phyloP scores from a whole-genome alignment of 2,797 vertebrate species.

The Fratercula arctica region DNA sequence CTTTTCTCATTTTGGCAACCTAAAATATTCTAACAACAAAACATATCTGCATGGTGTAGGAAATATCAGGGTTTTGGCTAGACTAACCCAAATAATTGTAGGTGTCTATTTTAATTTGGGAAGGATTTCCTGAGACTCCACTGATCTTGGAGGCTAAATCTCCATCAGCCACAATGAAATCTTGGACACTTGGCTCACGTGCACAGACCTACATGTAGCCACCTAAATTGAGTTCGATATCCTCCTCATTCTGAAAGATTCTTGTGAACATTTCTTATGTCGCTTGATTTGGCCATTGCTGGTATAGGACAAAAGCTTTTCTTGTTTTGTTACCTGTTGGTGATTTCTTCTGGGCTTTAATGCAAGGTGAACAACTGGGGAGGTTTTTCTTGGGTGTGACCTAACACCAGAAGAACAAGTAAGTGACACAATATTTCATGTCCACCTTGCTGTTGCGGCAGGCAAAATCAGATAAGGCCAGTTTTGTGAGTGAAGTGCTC shows the following conservation, averaged over 20 bases:
- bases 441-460: not conserved
- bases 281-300: not conserved
- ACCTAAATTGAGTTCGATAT: not conserved
- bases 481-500: not conserved
- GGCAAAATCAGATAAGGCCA: not conserved
- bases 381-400: not conserved
- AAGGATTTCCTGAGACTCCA: not conserved
- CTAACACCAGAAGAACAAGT: not conserved
- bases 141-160: not conserved
- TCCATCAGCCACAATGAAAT: not conserved
- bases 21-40: not conserved
- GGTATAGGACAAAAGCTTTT: not conserved
- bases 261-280: not conserved
- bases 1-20: not conserved
- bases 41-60: not conserved
- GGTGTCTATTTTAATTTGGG: not conserved
- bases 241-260: not conserved
- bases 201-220: not conserved
- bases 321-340: not conserved
- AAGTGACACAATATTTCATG: not conserved
- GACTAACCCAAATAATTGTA: not conserved
- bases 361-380: not conserved
- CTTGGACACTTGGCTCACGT: not conserved
- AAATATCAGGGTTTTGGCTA: not conserved
- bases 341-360: not conserved